Evolutionary conservation across 2,888 invertebrate species (phyloP).

Genomic region (Polydesmus complanatus): DNA sequence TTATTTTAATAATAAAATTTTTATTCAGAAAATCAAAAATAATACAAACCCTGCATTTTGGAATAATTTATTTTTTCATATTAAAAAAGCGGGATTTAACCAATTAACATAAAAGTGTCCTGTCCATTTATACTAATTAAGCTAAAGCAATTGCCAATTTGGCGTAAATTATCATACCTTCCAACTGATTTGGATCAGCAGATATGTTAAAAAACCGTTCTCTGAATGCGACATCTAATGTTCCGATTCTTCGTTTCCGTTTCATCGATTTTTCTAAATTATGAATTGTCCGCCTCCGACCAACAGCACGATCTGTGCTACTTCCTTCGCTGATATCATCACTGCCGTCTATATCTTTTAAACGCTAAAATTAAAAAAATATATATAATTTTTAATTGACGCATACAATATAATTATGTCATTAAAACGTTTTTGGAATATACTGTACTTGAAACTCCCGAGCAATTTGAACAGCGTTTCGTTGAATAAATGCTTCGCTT

Average conservation of each 20-base stretch:
- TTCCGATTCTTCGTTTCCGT: slow-evolving; percentile 77
- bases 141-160: too few relatives aligned
- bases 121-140: too few relatives aligned
- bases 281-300: slow-evolving; percentile 78
- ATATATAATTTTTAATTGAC: not conserved
- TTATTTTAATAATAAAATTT: too few relatives aligned
- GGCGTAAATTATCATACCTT: too few relatives aligned
- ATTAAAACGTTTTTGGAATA: not conserved
- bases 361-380: slow-evolving; percentile 31
- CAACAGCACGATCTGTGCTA: slow-evolving; percentile 54
- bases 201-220: slow-evolving; percentile 52
- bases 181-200: slow-evolving; percentile 20
- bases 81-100: too few relatives aligned
- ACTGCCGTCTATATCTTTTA: slow-evolving; percentile 51
- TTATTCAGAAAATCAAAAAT: too few relatives aligned
- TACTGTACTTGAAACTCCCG: slow-evolving; percentile 57
- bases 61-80: too few relatives aligned
- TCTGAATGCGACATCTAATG: slow-evolving; percentile 89
- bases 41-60: too few relatives aligned
- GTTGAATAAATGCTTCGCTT: slow-evolving; percentile 73
- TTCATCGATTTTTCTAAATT: slow-evolving; percentile 74
- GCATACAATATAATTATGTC: not conserved
- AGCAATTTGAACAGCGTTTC: slow-evolving; percentile 88
- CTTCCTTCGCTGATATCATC: slow-evolving; percentile 74
- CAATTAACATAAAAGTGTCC: too few relatives aligned